Percentiles rank a stretch among this genome's conserved stretches.
These are phyloP conservation scores for Unio delphinus DNA, from an alignment of 2,888 invertebrate species.

Conservation along the genomic window DNA sequence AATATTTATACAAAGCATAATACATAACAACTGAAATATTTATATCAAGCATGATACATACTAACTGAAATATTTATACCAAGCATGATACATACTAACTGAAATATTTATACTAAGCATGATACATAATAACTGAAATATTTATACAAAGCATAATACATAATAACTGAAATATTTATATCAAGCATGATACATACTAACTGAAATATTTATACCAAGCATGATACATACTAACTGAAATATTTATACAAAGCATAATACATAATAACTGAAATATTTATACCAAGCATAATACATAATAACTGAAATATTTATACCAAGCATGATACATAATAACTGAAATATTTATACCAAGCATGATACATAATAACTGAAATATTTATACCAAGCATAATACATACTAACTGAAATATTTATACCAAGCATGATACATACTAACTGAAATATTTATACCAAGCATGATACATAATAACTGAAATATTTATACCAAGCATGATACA, in stretches of 20 bases:
- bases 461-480: constrained; percentile 18
- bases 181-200: not conserved
- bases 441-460: constrained; percentile 7
- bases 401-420: constrained; percentile 18
- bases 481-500: not conserved
- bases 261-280: no score
- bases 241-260: not conserved
- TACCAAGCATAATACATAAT: not conserved
- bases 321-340: constrained; percentile 13
- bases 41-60: not conserved
- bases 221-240: constrained; percentile 9
- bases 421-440: not conserved
- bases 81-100: constrained; percentile 1
- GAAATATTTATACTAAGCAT: constrained; percentile 7
- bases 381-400: not conserved
- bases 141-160: not conserved
- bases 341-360: constrained; percentile 2
- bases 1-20: not conserved
- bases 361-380: constrained; percentile 11
- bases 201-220: constrained; percentile 18
- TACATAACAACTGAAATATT: constrained; percentile 10
- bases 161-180: constrained; percentile 13
- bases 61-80: constrained; percentile 18
- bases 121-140: constrained; percentile 18
- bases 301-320: no score